A percentile compares a stretch with the other conserved stretches of the same genome.
Conservation (phyloP, 2,888 invertebrate genomes). For the Notodonta ziczac region DNA sequence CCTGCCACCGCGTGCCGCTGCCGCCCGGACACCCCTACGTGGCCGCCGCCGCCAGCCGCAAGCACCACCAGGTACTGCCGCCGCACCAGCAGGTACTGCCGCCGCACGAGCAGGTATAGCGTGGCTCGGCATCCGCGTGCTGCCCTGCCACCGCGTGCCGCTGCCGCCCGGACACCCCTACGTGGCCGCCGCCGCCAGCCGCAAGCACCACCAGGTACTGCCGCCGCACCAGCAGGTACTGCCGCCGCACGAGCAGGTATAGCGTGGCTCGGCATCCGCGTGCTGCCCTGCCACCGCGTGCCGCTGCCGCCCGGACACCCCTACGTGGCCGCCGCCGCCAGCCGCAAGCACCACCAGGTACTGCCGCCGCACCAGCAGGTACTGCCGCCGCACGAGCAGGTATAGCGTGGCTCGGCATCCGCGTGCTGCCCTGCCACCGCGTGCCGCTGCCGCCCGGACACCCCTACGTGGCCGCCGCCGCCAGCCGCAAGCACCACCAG, state of each 20-base stretch:
- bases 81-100: constrained; percentile 90
- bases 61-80: constrained; percentile 80
- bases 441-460: no score
- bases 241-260: constrained; percentile 14
- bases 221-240: constrained; percentile 11
- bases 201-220: neutral
- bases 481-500: no score
- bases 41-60: no score
- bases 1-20: no score
- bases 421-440: no score
- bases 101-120: constrained; percentile 90
- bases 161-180: constrained; percentile 19
- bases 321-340: no score
- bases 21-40: no score
- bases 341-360: no score
- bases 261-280: neutral
- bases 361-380: no score
- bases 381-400: no score
- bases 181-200: constrained; percentile 21
- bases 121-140: constrained; percentile 95
- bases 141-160: constrained; percentile 58
- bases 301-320: constrained; percentile 12
- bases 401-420: no score
- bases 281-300: constrained; percentile 57
- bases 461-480: no score